Conservation (phyloP, 2,888 invertebrate species). For the Erebia epiphron region DNA sequence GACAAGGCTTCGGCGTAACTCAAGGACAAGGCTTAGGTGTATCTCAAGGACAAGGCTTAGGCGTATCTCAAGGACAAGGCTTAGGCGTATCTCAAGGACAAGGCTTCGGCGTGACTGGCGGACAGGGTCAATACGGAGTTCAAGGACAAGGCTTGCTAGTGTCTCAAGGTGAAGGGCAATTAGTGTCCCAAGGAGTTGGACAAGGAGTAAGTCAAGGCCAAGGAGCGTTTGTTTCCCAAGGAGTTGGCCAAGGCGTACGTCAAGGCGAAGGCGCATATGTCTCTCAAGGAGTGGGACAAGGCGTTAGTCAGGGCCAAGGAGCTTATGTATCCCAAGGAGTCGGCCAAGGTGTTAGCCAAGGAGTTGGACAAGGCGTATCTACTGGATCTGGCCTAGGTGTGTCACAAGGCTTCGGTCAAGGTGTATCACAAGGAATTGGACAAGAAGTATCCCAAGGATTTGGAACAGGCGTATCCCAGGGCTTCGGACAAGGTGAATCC, state of each 20-base stretch:
- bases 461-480: neutral
- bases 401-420: conserved; percentile 22
- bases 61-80: conserved; percentile 39
- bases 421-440: conserved; percentile 23
- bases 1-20: conserved; percentile 37
- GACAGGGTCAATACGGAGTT: conserved; percentile 21
- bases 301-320: conserved; percentile 40
- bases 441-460: neutral
- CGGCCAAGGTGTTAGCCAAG: conserved; percentile 42
- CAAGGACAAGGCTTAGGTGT: conserved; percentile 38
- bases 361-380: conserved; percentile 40
- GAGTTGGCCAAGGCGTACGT: conserved; percentile 26
- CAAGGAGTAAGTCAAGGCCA: conserved; percentile 41
- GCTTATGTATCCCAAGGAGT: conserved; percentile 17
- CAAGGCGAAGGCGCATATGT: conserved; percentile 36
- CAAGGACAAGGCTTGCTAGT: conserved; percentile 41
- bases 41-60: conserved; percentile 37
- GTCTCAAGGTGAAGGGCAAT: conserved; percentile 33
- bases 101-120: conserved; percentile 30
- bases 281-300: conserved; percentile 37
- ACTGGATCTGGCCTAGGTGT: conserved; percentile 48
- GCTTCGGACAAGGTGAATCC: neutral
- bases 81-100: conserved; percentile 38
- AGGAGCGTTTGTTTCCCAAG: conserved; percentile 46
- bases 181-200: conserved; percentile 38